Conservation (phyloP, 2,888 invertebrate species). For the Xylota sylvarum region DNA sequence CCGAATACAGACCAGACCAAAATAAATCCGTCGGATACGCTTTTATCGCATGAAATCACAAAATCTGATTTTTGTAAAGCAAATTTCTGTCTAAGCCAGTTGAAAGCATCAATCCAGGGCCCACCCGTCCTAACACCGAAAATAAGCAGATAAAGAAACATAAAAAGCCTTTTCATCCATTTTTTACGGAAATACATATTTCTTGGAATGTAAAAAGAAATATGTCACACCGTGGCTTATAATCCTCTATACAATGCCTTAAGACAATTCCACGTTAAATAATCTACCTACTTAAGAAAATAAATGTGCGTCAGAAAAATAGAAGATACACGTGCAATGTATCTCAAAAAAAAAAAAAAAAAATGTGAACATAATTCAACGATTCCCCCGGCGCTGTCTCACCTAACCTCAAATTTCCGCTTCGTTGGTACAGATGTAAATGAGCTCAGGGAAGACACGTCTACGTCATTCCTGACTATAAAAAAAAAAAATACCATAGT, state of each 20-base stretch:
- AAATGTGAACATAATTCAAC: constrained; percentile 39
- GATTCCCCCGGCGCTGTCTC: neutral
- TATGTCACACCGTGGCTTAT: constrained; percentile 10
- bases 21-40: constrained; percentile 25
- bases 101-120: neutral
- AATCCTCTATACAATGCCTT: neutral
- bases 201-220: neutral
- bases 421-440: constrained; percentile 47
- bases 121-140: neutral
- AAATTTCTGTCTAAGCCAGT: constrained; percentile 25
- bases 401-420: constrained; percentile 6
- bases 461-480: constrained; percentile 4
- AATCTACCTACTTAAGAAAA: constrained; percentile 43
- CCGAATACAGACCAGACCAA: neutral
- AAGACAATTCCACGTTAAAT: constrained; percentile 21
- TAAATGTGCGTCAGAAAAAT: constrained; percentile 12
- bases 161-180: constrained; percentile 10
- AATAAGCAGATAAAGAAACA: neutral
- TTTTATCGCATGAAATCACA: constrained; percentile 39
- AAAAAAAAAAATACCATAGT: constrained; percentile 5
- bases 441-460: constrained; percentile 49
- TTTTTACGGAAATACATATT: neutral
- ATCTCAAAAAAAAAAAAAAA: neutral
- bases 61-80: constrained; percentile 41
- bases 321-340: constrained; percentile 21